Percentiles rank a stretch among this genome's conserved stretches.
Evolutionary conservation across 2,797 vertebrate species (phyloP).

Genomic region (Chelonia mydas): DNA sequence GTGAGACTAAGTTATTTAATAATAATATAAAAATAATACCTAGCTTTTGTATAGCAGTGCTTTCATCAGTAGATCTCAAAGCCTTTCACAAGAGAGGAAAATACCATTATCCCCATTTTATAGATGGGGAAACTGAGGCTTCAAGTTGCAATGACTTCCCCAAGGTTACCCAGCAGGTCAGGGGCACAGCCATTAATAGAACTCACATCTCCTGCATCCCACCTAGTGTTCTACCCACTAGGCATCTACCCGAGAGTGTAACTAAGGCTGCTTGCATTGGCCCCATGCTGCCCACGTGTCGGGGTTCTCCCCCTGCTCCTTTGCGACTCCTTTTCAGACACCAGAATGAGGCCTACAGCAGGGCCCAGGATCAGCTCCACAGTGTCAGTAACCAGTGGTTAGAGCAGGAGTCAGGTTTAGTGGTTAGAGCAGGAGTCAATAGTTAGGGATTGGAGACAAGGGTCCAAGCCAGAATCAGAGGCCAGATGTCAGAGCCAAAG

Average conservation of each 20-base stretch:
- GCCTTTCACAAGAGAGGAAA: neutral
- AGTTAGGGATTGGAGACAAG: neutral
- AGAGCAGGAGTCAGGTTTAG: neutral
- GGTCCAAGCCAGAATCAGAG: neutral
- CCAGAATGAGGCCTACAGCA: neutral
- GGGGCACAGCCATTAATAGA: too few relatives aligned
- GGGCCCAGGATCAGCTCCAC: neutral
- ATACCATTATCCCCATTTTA: neutral
- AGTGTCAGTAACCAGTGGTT: neutral
- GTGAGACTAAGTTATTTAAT: neutral
- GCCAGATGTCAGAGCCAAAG: too few relatives aligned
- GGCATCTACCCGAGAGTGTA: neutral
- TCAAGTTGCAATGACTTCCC: neutral
- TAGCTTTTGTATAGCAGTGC: neutral
- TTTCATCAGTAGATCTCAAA: neutral
- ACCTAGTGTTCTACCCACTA: neutral
- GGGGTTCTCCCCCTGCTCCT: neutral
- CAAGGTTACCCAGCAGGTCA: neutral
- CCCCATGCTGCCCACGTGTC: neutral
- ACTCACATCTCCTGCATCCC: too few relatives aligned
- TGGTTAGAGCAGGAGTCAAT: neutral
- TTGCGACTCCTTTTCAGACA: neutral
- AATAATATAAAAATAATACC: neutral
- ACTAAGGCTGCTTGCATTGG: neutral
- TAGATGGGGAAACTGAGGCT: neutral